A percentile compares a stretch with the other conserved stretches of the same genome.
These are phyloP conservation scores for Prochilodus magdalenae DNA, from an alignment of 2,113 vertebrate genomes.

Conservation along the genomic window DNA sequence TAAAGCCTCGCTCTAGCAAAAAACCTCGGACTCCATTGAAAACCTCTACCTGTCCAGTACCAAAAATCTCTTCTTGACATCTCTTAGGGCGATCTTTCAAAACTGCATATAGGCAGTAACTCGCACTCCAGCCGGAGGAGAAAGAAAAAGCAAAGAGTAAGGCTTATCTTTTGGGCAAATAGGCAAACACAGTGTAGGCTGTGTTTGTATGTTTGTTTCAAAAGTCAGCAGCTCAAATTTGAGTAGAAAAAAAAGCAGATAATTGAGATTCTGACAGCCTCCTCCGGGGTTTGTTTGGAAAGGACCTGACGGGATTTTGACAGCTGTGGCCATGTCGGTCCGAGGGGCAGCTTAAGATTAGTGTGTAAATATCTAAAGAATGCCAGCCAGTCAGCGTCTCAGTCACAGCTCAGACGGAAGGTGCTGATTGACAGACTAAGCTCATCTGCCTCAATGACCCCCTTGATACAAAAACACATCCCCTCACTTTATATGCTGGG, in stretches of 20 bases:
- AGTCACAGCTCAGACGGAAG: conserved; percentile 67
- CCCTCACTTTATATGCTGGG: not conserved
- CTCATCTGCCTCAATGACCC: conserved; percentile 71
- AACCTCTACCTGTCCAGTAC: conserved; percentile 5
- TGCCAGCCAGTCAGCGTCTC: conserved; percentile 71
- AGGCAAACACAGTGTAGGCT: conserved; percentile 6
- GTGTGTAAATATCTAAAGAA: conserved; percentile 68
- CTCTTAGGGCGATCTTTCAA: not conserved
- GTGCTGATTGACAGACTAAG: conserved; percentile 75
- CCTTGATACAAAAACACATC: not conserved
- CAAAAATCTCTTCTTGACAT: conserved; percentile 8
- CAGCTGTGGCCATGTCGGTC: conserved; percentile 43
- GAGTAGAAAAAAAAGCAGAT: not conserved
- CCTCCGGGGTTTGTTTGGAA: conserved; percentile 46
- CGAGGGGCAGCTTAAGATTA: conserved; percentile 60
- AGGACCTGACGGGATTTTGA: conserved; percentile 55
- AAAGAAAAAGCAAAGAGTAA: not conserved
- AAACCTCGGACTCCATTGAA: not conserved
- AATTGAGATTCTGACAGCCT: conserved; percentile 35
- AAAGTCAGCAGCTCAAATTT: conserved; percentile 17
- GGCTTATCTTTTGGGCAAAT: conserved; percentile 39
- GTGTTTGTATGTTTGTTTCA: conserved; percentile 35
- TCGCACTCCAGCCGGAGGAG: conserved; percentile 10
- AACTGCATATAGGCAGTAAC: conserved; percentile 14
- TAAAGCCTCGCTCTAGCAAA: not conserved